Conservation (phyloP, 2,888 invertebrate species). For the Linyphia triangularis region DNA sequence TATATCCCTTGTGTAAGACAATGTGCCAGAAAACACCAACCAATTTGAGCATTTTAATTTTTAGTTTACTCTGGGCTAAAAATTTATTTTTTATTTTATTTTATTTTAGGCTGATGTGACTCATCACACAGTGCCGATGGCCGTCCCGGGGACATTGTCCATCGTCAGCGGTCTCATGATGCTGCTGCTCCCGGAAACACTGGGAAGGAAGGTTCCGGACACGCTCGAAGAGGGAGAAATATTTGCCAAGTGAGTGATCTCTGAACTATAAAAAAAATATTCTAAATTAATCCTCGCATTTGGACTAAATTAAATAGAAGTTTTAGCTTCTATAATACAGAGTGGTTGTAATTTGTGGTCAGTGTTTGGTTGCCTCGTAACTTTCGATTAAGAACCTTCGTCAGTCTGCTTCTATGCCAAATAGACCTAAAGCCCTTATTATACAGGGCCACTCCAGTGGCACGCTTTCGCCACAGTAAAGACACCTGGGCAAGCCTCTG, state of each 20-base stretch:
- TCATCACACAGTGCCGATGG: slow-evolving; percentile 52
- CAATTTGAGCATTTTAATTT: not conserved
- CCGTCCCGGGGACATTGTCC: slow-evolving; percentile 54
- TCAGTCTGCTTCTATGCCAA: no score
- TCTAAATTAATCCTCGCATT: not conserved
- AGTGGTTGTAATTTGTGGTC: no score
- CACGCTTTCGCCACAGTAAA: no score
- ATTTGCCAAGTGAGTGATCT: slow-evolving; percentile 39
- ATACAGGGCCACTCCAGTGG: no score
- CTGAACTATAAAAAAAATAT: not conserved
- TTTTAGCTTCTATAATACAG: not conserved
- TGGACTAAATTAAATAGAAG: not conserved
- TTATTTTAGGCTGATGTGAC: slow-evolving; percentile 58
- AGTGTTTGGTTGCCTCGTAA: no score
- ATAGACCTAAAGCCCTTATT: no score
- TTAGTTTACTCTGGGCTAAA: no score
- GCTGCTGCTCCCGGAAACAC: slow-evolving; percentile 62
- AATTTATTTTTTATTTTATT: no score
- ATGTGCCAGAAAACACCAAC: not conserved
- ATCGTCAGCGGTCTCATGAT: slow-evolving; percentile 54
- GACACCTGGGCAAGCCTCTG: no score
- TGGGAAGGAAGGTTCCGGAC: slow-evolving; percentile 49
- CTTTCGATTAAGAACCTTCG: no score
- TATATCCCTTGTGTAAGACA: not conserved
- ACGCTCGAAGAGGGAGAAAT: slow-evolving; percentile 69